These are phyloP conservation scores for Listrodromus nycthemerus DNA, from an alignment of 2,888 invertebrate genomes.

Conservation along the genomic window DNA sequence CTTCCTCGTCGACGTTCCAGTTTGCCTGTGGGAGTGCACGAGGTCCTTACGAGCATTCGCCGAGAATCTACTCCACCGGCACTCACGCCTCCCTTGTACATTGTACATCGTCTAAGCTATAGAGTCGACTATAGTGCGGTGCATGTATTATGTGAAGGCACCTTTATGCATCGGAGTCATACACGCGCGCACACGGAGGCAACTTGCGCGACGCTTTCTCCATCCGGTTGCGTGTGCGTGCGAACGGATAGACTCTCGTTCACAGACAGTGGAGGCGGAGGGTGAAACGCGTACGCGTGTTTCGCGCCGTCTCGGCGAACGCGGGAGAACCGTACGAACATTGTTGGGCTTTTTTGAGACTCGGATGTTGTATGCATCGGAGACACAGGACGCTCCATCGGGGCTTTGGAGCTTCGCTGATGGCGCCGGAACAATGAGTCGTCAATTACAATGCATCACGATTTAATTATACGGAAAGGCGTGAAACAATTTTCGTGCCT, in stretches of 20 bases:
- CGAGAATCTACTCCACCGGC: slow-evolving; percentile 10
- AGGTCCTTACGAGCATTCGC: slow-evolving; percentile 37
- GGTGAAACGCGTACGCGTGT: slow-evolving; percentile 30
- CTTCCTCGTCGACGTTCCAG: slow-evolving; percentile 42
- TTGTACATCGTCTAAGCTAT: slow-evolving; percentile 4
- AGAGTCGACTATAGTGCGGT: background rate
- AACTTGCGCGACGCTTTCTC: background rate
- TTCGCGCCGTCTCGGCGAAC: slow-evolving; percentile 45
- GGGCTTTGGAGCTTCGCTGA: slow-evolving; percentile 27
- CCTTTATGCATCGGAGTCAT: slow-evolving; percentile 14
- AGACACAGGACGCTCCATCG: slow-evolving; percentile 8
- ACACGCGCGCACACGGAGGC: background rate
- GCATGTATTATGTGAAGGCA: slow-evolving; percentile 14
- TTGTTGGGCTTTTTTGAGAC: slow-evolving; percentile 31
- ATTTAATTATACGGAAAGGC: background rate
- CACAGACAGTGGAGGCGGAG: slow-evolving; percentile 29
- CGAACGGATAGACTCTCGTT: slow-evolving; percentile 27
- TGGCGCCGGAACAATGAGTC: background rate
- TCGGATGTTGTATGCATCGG: slow-evolving; percentile 9
- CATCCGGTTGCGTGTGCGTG: background rate
- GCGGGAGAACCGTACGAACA: slow-evolving; percentile 29
- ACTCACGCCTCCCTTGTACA: slow-evolving; percentile 18
- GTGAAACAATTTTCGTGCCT: too few relatives aligned
- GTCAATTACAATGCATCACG: background rate
- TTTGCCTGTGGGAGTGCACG: slow-evolving; percentile 41